Base-by-base conservation (phyloP, 1,140 invertebrate genomes). In the Pseudomyrmex dendroicus region DNA sequence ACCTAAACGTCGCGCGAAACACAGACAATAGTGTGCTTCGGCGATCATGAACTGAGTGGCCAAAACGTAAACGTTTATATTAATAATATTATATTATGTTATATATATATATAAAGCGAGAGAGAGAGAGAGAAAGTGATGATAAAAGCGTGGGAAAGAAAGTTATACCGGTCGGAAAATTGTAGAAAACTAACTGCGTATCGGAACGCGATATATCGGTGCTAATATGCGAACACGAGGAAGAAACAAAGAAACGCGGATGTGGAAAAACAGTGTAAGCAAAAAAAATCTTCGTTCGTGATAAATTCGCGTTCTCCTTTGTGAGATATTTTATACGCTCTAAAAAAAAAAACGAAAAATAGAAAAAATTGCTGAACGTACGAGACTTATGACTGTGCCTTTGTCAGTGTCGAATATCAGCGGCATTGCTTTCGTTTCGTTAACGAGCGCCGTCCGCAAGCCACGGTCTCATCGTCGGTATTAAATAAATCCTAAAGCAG, bases 31-130 rank as follows among this genome's bases (percentile, higher is more conserved):
- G 86, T 91, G 92, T 93, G 91, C 88, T 92, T 84, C 91, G 90
- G 84, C 92, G 92, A 92, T 91, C 82, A 91, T 86, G 91, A 93
- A 94, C 93, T 93, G 90, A 94, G 93, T 94, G 93, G 93, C 93
- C 93, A 94, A 94, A 94, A 94, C 91, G 89, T 94, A 94, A 94
- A 92, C 91, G 90, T 93, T 94, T 94, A 93, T 93, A 93, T 87
- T 90, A 91, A 93, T 93, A 93, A 88, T 90, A 91, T 89, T 88
- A 93, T 94, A 93, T 93, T 92, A 92, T 90, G 91, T 91, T 92
- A 92, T 94, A 90, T 93, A 91, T 91, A 91, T 91, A 88, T 90
- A 90, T 91, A 89, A 22, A 57, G 48, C 62, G 22, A 73, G 59
- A 56, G 59, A 72, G 20, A 22, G 35, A 64, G 17, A 82, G 68